These are phyloP conservation scores for Asobara japonica DNA, from an alignment of 1,140 invertebrate species.

Conservation along the genomic window DNA sequence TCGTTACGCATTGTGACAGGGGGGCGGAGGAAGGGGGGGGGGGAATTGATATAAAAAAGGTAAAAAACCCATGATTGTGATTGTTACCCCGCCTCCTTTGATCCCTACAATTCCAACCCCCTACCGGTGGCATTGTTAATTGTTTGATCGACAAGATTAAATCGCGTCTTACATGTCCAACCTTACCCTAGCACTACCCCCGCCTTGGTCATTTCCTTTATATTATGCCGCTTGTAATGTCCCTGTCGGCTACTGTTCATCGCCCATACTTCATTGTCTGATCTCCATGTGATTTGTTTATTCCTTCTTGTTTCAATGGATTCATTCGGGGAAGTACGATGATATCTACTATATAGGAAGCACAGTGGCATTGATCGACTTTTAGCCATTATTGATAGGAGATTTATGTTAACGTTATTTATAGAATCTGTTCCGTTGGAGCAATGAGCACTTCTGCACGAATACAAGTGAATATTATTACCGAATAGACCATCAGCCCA, in stretches of 20 bases:
- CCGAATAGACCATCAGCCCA: too few species aligned
- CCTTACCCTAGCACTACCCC: slow-evolving; percentile 23
- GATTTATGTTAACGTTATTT: too few species aligned
- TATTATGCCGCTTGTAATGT: slow-evolving; percentile 14
- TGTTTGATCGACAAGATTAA: slow-evolving; percentile 68
- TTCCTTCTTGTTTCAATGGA: slow-evolving; percentile 6
- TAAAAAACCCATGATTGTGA: background rate
- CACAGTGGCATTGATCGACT: too few species aligned
- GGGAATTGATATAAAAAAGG: slow-evolving; percentile 20
- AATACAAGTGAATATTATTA: too few species aligned
- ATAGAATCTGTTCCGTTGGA: too few species aligned
- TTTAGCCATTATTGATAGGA: too few species aligned
- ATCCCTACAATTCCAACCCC: slow-evolving; percentile 42
- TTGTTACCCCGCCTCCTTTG: slow-evolving; percentile 25
- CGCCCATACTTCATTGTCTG: slow-evolving; percentile 4
- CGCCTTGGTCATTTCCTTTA: slow-evolving; percentile 34
- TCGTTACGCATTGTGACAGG: too few species aligned
- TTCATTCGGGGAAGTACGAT: background rate
- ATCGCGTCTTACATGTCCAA: slow-evolving; percentile 62
- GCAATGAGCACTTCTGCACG: too few species aligned
- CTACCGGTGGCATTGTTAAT: slow-evolving; percentile 63
- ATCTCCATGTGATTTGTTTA: background rate
- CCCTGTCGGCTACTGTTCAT: slow-evolving; percentile 8
- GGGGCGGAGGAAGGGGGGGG: too few species aligned
- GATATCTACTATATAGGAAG: background rate